Base-by-base conservation (phyloP, 2,797 vertebrate species). In the Paratrypauchen microcephalus region DNA sequence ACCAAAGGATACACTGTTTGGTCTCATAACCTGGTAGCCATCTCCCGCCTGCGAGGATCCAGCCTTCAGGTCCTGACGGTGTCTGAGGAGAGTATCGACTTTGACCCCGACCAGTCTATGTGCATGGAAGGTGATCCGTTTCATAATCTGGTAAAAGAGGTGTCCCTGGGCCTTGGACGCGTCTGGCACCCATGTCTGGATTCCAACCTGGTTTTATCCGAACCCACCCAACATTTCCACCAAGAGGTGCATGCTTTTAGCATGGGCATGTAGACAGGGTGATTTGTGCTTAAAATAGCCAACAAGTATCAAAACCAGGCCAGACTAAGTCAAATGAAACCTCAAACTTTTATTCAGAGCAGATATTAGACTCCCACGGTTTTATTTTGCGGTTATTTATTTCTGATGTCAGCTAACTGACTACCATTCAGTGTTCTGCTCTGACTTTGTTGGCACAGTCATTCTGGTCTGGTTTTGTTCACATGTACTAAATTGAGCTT, bases 1-100 rank as follows among this genome's bases (percentile, higher is more conserved):
- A 52, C 60, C 73, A 18, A 64, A 99, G 97, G 97, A 88, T 99
- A 98, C 91, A 98, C 95, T 0, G 94, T 99, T 66, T 99, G 97
- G 97, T 96, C 97, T 69, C 97, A 99, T 90, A 99, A 99, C 86
- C 91, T 99, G 79, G 97, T 99, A 78, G 98, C 98, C 87, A 96
- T 99, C 76, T 96, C 98, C 80, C 96, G 98, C 36, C 96, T 99
- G 85, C 95, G 97, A 68, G 97, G 97, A 84, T 95, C 96, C 85
- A 95, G 95, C 84, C 94, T 99, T 52, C 95, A 94, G 75, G 90
- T 97, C 73, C 94, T 99, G 72, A 96, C 96, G 26, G 95, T 99
- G 85, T 97, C 97, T 0, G 97, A 98, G 90, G 97, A 99, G 92
- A 98, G 97, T 94, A 96, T 99, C 86, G 96, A 98, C 92, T 98